These are phyloP conservation scores for Melangyna quadrimaculata DNA, from an alignment of 2,888 invertebrate genomes.

Conservation along the genomic window DNA sequence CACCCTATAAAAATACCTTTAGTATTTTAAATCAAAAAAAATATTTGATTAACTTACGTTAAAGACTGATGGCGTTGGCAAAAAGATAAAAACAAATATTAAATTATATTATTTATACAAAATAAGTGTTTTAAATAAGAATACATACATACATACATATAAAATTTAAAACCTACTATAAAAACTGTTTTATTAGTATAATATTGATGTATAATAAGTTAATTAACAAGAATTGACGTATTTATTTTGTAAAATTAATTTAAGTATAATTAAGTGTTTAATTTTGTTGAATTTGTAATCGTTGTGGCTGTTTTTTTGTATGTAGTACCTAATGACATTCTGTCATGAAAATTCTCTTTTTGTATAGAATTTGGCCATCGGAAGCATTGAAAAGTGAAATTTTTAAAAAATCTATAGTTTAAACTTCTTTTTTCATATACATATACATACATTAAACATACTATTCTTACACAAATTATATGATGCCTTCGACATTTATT, in stretches of 20 bases:
- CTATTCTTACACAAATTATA: not conserved
- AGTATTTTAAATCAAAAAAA: slow-evolving; percentile 24
- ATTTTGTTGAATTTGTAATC: slow-evolving; percentile 35
- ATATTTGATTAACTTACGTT: slow-evolving; percentile 75
- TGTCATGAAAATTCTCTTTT: not conserved
- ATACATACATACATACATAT: not conserved
- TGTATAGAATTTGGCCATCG: not conserved
- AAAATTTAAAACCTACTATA: not conserved
- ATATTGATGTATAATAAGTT: slow-evolving; percentile 52
- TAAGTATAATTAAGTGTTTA: not conserved
- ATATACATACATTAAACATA: no score
- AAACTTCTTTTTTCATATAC: not conserved
- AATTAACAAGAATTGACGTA: slow-evolving; percentile 33
- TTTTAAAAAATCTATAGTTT: not conserved
- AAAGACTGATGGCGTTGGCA: slow-evolving; percentile 79
- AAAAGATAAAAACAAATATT: slow-evolving; percentile 68
- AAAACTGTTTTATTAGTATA: slow-evolving; percentile 31
- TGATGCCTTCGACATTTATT: slow-evolving; percentile 15
- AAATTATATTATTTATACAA: slow-evolving; percentile 5
- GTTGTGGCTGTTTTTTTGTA: not conserved
- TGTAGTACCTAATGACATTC: not conserved
- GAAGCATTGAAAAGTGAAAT: not conserved
- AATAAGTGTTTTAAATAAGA: not conserved
- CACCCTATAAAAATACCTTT: no score
- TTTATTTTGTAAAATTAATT: slow-evolving; percentile 45